Evolutionary conservation across 2,113 vertebrate species (phyloP), one percentile per base, ranked within the genome.

Genomic region (Calidris pygmaea): DNA sequence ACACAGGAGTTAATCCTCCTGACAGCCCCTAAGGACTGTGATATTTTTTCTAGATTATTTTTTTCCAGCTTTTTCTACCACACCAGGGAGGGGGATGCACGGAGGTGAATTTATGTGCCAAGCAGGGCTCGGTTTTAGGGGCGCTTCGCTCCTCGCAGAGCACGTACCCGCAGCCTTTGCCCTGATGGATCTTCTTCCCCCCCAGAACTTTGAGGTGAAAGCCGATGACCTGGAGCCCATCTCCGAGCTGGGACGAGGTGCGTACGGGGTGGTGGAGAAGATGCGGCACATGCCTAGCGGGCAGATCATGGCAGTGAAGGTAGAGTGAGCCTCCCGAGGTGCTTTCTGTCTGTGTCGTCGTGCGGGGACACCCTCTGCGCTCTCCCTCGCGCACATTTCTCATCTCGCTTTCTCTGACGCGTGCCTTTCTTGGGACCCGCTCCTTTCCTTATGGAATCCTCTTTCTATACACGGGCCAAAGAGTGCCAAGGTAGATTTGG

Each of bases 301-400:
- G 48, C 98, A 99, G 95, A 99, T 99, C 97, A 99, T 99, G 99
- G 99, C 99, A 16, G 99, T 99, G 83, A 99, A 99, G 99, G 99
- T 99, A 98, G 59, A 87, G 94, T 88, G 74, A 85, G 5, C 29
- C 58, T 93, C 45, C 60, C 8, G 14, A 37, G 74, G 43, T 20
- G 29, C 20, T 37, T 52, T 60, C 9, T 79, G 9, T 63, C 35
- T 83, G 52, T 52, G 1, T 37, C 6, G 16, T 43, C 41, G 10
- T 53, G 6, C 41, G 14, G 14, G 32, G 88, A 14, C 56, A 26
- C 45, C 48, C 55, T 56, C 67, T 23, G 29, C 16, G 19, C 73
- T 59, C 81, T 68, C 22, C 1, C 47, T 35, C 2, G 2, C 32
- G 77, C 34, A 17, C 37, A 0, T 34, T 3, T 22, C 84, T 52